Base-by-base conservation (phyloP, 53 echinoderm and acorn worm species). In the Astropecten irregularis region DNA sequence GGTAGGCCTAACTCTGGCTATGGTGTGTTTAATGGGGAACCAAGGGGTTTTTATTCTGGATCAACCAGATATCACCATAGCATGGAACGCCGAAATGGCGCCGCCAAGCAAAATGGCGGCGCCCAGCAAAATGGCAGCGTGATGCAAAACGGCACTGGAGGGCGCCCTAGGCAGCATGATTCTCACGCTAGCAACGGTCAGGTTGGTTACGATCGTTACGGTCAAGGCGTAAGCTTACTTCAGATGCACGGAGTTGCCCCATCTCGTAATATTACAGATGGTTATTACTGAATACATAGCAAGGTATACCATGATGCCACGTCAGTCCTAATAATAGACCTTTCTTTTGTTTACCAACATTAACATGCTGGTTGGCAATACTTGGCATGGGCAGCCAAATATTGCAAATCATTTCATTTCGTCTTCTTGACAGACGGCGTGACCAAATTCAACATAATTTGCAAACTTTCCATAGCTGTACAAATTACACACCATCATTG, bases 201-300 rank as follows among this genome's bases (percentile, higher is more conserved):
- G n/a, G 15, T 56, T 0, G 26, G 19, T 15, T 38, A 46, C 18
- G 37, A 62, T 32, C 61, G 48, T 9, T 62, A 79, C 13, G 34
- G 61, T 32, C 46, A 7, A 0, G 48, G 79, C 6, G 39, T 79
- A 14, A 79, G 6, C 56, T 31, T 79, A 31, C 60, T 79, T 60
- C 30, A 79, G 8, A 32, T 79, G 79, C 79, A 79, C 26, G 79
- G 79, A 1, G 49, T 62, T 7, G 62, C 79, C 7, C 62, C 79
- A 4, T 6, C 61, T 13, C 48, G 9, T 19, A 46, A 79, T 8
- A 79, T 79, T 42, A 79, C 46, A 29, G 30, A 79, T 1, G 79
- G 79, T 6, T 79, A 79, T 40, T 79, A 79, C 7, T 79, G 11
- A 42, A 42, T 6, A 42, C n/a, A n/a, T n/a, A n/a, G n/a, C n/a